These are phyloP conservation scores for Ctenopoma kingsleyae DNA, from an alignment of 2,797 vertebrate genomes.

Conservation along the genomic window DNA sequence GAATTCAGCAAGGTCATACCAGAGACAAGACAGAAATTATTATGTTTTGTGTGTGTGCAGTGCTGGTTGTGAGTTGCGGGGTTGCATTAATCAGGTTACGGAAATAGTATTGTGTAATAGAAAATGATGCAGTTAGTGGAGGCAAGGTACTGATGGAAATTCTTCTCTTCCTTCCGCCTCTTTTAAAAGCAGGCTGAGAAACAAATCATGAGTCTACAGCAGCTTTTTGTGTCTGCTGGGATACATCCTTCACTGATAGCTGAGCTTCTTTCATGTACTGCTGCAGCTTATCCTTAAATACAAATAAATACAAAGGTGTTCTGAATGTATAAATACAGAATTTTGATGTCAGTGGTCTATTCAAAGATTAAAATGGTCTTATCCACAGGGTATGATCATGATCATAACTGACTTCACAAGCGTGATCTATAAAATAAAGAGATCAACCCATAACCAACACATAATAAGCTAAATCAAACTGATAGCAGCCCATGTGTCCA, in stretches of 20 bases:
- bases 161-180: slow-evolving; percentile 4
- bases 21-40: slow-evolving; percentile 21
- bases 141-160: slow-evolving; percentile 33
- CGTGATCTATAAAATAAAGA: slow-evolving; percentile 15
- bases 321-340: neutral
- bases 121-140: slow-evolving; percentile 28
- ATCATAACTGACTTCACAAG: neutral
- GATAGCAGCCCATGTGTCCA: slow-evolving; percentile 29
- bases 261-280: neutral
- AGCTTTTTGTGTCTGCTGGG: slow-evolving; percentile 7
- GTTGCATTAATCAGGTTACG: slow-evolving; percentile 43
- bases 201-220: slow-evolving; percentile 6
- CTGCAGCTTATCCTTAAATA: neutral
- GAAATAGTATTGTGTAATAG: slow-evolving; percentile 34
- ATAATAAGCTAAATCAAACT: slow-evolving; percentile 35
- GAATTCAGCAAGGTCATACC: slow-evolving; percentile 19
- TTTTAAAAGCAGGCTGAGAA: slow-evolving; percentile 6
- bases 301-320: neutral
- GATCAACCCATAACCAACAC: slow-evolving; percentile 2
- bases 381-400: neutral
- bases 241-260: neutral
- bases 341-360: neutral
- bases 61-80: neutral
- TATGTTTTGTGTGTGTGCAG: neutral
- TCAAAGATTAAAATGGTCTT: neutral